Conservation (phyloP, 1,140 invertebrate species). For the Dolichoris vasculosae region DNA sequence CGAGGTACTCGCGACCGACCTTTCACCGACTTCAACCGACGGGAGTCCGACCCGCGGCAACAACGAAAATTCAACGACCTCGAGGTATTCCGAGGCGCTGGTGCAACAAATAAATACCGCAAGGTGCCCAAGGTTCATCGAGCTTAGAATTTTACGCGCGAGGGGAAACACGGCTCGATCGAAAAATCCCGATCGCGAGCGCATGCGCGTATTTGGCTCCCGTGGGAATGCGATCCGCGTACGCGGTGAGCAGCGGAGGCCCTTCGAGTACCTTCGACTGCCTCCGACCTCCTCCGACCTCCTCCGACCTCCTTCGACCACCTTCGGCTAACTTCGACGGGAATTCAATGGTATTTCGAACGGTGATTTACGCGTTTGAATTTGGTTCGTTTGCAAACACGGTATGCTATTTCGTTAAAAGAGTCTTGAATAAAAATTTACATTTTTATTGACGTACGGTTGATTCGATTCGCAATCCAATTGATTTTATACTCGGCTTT, state of each 20-base stretch:
- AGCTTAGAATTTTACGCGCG: neutral
- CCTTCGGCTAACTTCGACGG: neutral
- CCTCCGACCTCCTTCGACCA: too few relatives aligned
- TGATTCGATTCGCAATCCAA: neutral
- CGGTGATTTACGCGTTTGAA: neutral
- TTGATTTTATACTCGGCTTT: neutral
- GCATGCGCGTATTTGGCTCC: neutral
- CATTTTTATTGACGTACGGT: neutral
- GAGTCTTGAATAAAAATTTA: neutral
- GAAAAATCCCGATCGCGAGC: slow-evolving; percentile 27
- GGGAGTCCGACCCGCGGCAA: neutral
- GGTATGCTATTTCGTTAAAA: neutral
- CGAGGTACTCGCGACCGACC: neutral
- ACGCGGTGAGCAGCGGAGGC: too few relatives aligned
- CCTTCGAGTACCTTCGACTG: neutral
- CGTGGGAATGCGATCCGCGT: slow-evolving; percentile 35
- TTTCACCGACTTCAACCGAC: neutral
- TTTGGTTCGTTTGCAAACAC: neutral
- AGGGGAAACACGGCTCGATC: slow-evolving; percentile 22
- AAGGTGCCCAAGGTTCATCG: slow-evolving; percentile 43
- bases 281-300: too few relatives aligned
- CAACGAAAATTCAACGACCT: neutral
- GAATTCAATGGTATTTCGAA: neutral
- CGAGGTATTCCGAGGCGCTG: neutral
- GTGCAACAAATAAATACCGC: neutral